Percentiles rank a stretch among this genome's conserved stretches.
These are phyloP conservation scores for Argyresthia albistria DNA, from an alignment of 2,888 invertebrate genomes.

Conservation along the genomic window DNA sequence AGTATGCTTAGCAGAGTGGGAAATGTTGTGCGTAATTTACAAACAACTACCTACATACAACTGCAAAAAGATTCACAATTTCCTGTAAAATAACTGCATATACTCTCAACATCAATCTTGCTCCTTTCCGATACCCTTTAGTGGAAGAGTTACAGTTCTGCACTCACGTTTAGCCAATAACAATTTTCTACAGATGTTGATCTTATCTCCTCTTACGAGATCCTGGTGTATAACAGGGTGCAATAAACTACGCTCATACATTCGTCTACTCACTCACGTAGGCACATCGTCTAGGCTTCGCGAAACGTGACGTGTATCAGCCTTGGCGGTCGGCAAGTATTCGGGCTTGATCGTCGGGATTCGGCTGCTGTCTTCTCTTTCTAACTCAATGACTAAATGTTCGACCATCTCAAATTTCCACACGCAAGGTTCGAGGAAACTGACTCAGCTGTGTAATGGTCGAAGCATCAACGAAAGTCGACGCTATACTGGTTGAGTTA, in stretches of 20 bases:
- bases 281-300: conserved; percentile 52
- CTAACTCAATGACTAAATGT: conserved; percentile 45
- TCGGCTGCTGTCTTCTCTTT: conserved; percentile 44
- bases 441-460: conserved; percentile 44
- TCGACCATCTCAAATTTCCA: conserved; percentile 56
- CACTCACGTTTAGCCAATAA: conserved; percentile 4
- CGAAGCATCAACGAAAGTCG: conserved; percentile 3
- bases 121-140: no score
- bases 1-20: no score
- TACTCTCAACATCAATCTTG: no score
- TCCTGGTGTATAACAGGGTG: conserved; percentile 18
- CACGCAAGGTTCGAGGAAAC: conserved; percentile 54
- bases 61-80: no score
- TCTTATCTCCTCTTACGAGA: background rate
- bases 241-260: conserved; percentile 40
- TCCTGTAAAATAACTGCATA: no score
- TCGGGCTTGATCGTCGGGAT: conserved; percentile 39
- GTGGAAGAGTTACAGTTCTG: background rate
- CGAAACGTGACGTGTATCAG: conserved; percentile 61
- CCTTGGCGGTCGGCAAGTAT: conserved; percentile 55
- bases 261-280: conserved; percentile 27
- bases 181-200: background rate
- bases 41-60: no score
- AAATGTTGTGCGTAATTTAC: no score
- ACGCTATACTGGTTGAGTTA: no score